Conservation (phyloP, 2,113 vertebrate species). For the Bos taurus region ARS-UCD2.0 NC_082638.1:3579001-3579500, state of each 20-base stretch:
- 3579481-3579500: background rate
- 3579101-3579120: background rate
- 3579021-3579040: too few relatives aligned
- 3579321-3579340: too few relatives aligned
- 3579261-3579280: background rate
- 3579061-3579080: background rate
- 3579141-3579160: background rate
- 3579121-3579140: background rate
- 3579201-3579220: background rate
- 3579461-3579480: background rate
- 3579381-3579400: background rate
- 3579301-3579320: too few relatives aligned
- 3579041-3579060: background rate
- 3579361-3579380: background rate
- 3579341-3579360: too few relatives aligned
- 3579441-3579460: background rate
- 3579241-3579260: background rate
- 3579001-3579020: background rate
- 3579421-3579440: background rate
- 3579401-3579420: background rate
- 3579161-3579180: background rate
- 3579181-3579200: background rate
- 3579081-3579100: accelerated
- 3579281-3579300: background rate
- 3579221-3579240: accelerated